Base-by-base conservation (phyloP, 2,797 vertebrate genomes). In the Cuniculus paca region DNA sequence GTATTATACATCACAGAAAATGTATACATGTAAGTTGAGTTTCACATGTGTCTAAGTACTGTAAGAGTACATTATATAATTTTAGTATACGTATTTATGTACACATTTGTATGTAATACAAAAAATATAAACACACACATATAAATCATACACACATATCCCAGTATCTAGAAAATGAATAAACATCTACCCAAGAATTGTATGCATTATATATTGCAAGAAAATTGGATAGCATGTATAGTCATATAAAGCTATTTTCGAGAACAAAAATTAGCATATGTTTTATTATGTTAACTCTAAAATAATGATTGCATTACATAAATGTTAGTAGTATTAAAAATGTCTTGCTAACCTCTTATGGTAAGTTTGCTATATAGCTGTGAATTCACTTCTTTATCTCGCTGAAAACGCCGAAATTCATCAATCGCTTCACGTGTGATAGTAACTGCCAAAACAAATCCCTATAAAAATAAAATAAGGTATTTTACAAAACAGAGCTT, bases 351-450 rank as follows among this genome's bases (percentile, higher is more conserved):
- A 99, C 99, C 99, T 99, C 99, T 98, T 95, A 99, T 97, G 92
- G 99, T 99, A 96, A 99, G 99, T 97, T 99, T 99, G 99, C 99
- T 99, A 97, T 99, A 99, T 31, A 99, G 98, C 82, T 99, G 99
- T 8, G 99, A 99, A 98, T 99, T 99, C 99, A 99, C 99, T 97
- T 99, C 99, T 98, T 99, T 99, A 99, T 99, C 99, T 92, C 99
- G 99, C 95, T 99, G 99, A 98, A 99, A 99, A 91, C 99, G 99
- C 0, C 99, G 99, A 93, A 99, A 99, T 97, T 99, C 99, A 93
- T 99, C 99, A 97, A 99, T 99, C 0, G 99, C 99, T 97, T 99
- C 99, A 77, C 99, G 99, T 77, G 98, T 98, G 98, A 99, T 99
- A 0, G 99, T 99, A 50, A 99, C 99, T 2, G 99, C 98, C 97